Conservation (phyloP, 2,113 vertebrate species). For the Stercorarius parasiticus region DNA sequence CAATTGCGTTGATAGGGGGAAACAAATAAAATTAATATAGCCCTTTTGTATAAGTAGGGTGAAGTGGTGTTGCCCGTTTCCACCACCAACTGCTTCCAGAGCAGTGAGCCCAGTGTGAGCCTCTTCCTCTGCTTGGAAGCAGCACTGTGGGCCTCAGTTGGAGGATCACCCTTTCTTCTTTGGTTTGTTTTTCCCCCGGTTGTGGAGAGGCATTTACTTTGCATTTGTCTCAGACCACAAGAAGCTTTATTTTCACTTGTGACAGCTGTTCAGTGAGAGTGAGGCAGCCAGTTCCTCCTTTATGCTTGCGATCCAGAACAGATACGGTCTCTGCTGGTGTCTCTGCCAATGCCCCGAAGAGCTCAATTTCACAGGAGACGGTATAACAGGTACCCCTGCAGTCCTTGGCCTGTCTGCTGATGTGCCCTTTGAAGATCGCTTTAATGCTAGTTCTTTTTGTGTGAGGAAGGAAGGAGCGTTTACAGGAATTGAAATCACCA, state of each 20-base stretch:
- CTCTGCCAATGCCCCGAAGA: neutral
- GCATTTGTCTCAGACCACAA: constrained; percentile 18
- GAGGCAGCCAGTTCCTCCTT: constrained; percentile 6
- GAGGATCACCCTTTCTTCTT: neutral
- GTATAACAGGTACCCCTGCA: neutral
- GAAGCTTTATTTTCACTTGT: constrained; percentile 46
- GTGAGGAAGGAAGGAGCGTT: neutral
- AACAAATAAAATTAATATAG: neutral
- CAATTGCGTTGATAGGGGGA: neutral
- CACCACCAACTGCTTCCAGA: neutral
- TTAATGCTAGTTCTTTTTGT: neutral
- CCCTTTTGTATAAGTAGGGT: neutral
- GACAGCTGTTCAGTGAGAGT: constrained; percentile 24
- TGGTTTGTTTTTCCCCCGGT: neutral
- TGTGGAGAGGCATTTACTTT: neutral
- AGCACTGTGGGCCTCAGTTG: neutral
- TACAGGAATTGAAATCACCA: neutral
- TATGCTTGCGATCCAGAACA: neutral
- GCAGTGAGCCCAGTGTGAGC: neutral
- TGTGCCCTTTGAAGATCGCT: neutral
- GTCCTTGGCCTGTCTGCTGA: neutral
- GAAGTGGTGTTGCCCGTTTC: neutral
- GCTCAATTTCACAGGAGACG: neutral
- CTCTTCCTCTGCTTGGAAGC: neutral
- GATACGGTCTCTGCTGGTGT: neutral